Percentiles rank a stretch among this genome's conserved stretches.
Evolutionary conservation across 2,113 vertebrate species (phyloP).

Genomic region (Python bivittatus): DNA sequence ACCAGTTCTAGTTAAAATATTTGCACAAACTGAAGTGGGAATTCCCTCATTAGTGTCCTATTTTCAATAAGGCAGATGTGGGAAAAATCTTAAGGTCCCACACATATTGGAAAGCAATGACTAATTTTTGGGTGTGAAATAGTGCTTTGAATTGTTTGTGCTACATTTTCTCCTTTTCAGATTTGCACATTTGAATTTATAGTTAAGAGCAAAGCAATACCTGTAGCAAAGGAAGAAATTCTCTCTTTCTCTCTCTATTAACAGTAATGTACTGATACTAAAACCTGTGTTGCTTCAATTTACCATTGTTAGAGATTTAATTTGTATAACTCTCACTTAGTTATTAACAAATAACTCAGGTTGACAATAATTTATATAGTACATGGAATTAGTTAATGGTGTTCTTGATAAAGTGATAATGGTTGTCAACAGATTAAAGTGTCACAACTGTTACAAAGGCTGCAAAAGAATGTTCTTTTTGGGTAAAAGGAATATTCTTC

Average conservation of each 20-base stretch:
- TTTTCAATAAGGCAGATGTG: not conserved
- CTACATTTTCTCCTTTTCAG: not conserved
- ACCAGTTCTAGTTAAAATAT: not conserved
- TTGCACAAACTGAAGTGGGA: not conserved
- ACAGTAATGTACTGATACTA: not conserved
- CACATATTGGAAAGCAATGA: not conserved
- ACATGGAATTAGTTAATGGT: conserved; percentile 40
- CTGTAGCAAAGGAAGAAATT: not conserved
- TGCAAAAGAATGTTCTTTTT: not conserved
- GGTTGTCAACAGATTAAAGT: conserved; percentile 48
- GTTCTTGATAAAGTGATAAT: conserved; percentile 48
- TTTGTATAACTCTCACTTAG: conserved; percentile 25
- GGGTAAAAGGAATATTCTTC: conserved; percentile 20
- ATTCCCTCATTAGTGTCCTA: not conserved
- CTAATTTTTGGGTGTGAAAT: not conserved
- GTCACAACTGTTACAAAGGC: not conserved
- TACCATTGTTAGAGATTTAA: conserved; percentile 15
- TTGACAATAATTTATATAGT: conserved; percentile 14
- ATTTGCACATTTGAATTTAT: not conserved
- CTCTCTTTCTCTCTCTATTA: not conserved
- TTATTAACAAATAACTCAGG: conserved; percentile 18
- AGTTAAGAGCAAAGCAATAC: not conserved
- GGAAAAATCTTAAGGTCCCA: not conserved
- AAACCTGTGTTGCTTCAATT: conserved; percentile 22
- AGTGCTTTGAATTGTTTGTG: not conserved